Percentiles rank a stretch among this genome's conserved stretches.
Evolutionary conservation across 2,888 invertebrate species (phyloP).

Genomic region (Tenthredo notha): DNA sequence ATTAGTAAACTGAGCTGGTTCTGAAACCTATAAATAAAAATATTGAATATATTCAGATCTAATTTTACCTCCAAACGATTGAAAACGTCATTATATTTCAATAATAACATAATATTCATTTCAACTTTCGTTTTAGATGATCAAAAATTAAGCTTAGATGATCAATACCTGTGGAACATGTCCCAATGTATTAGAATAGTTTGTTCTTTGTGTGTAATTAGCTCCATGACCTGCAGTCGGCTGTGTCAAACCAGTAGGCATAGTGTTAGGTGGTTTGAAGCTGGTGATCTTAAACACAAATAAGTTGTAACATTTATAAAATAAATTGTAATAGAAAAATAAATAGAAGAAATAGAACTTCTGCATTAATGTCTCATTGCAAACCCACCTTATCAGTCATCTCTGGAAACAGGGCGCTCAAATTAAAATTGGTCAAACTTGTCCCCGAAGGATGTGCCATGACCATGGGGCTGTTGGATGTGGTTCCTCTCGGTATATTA

Average conservation of each 20-base stretch:
- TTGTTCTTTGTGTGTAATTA: slow-evolving; percentile 72
- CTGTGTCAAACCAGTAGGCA: slow-evolving; percentile 71
- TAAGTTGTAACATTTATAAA: background rate
- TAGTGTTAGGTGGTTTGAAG: slow-evolving; percentile 74
- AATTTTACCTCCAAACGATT: background rate
- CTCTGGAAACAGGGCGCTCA: slow-evolving; percentile 92
- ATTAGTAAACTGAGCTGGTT: slow-evolving; percentile 70
- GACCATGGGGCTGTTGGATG: slow-evolving; percentile 68
- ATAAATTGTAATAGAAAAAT: slow-evolving; percentile 31
- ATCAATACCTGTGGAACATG: slow-evolving; percentile 73
- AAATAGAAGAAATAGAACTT: background rate
- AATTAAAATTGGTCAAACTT: slow-evolving; percentile 88
- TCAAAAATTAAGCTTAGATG: background rate
- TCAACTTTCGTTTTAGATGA: background rate
- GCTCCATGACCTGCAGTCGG: slow-evolving; percentile 69
- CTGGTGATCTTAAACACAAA: slow-evolving; percentile 69
- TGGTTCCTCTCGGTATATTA: slow-evolving; percentile 65
- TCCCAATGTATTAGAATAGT: slow-evolving; percentile 72
- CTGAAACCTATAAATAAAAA: slow-evolving; percentile 65
- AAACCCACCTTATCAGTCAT: slow-evolving; percentile 83
- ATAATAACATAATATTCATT: background rate
- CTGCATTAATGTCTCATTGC: background rate
- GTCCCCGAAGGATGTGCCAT: slow-evolving; percentile 78
- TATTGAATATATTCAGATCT: background rate
- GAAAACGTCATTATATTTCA: background rate